Percentiles rank a stretch among this genome's conserved stretches.
Evolutionary conservation across 1,140 invertebrate genomes (phyloP).

Genomic region (Diorhabda sublineata): DNA sequence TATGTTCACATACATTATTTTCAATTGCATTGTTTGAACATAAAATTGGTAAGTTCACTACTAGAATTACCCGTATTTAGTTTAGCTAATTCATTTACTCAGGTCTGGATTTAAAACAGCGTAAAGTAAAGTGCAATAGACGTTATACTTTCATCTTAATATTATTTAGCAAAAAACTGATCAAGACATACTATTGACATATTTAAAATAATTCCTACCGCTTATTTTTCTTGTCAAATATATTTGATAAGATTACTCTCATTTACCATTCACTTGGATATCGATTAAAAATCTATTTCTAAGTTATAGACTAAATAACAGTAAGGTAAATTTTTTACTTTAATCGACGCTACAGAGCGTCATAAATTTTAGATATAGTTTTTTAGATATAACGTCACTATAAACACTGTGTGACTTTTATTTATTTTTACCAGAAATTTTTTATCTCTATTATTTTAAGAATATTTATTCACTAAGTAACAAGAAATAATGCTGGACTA

Average conservation of each 20-base stretch:
- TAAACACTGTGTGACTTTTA: conserved; percentile 6
- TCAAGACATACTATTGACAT: not conserved
- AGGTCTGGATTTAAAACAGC: conserved; percentile 17
- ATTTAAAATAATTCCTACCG: not conserved
- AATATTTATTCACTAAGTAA: conserved; percentile 20
- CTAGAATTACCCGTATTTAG: conserved; percentile 8
- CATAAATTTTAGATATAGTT: conserved; percentile 14
- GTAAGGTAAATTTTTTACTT: not conserved
- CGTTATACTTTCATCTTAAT: conserved; percentile 16
- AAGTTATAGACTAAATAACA: not conserved
- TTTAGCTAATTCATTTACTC: conserved; percentile 13
- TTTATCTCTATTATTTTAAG: conserved; percentile 17
- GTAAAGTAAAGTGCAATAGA: conserved; percentile 7
- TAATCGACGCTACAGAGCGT: conserved; percentile 1
- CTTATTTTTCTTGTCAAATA: not conserved
- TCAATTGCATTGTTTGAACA: conserved; percentile 6
- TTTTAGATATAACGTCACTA: conserved; percentile 17
- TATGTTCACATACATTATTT: conserved; percentile 19
- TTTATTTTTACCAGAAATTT: conserved; percentile 13
- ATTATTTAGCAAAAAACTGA: conserved; percentile 6
- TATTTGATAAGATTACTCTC: too few relatives aligned
- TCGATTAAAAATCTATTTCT: too few relatives aligned
- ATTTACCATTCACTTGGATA: too few relatives aligned
- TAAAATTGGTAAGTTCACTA: conserved; percentile 7
- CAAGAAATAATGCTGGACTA: conserved; percentile 9